Base-by-base conservation (phyloP, 2,797 vertebrate genomes). In the Notolabrus celidotus region DNA sequence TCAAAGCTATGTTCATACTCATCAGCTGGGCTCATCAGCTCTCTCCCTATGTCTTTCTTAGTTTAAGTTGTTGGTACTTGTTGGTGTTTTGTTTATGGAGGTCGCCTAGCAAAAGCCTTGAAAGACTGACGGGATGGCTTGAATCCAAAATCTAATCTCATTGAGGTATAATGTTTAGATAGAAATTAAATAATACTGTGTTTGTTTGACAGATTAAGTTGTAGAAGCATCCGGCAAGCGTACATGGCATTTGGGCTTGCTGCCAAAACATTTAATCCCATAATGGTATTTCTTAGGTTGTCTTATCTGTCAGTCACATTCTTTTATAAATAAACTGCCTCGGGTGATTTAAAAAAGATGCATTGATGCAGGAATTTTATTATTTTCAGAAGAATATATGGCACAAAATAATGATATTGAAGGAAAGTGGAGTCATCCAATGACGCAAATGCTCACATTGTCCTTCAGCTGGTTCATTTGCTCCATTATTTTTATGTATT, bases 181-280 rank as follows among this genome's bases (percentile, higher is more conserved):
- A 22, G 20, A 46, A 71, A 85, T 80, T 16, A 55, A 78, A 80
- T 73, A 65, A 78, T 15, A 53, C 17, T 29, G 11, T 29, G 39
- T 54, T 71, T 68, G 49, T 69, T 36, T 76, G 52, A 81, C 63
- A 55, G 58, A 62, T 77, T 39, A 50, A 41, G 41, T 33, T 43
- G 49, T 65, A 41, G 77, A 58, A 71, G 55, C 57, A 38, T 56
- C 43, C 39, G 2, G 15, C 46, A 16, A 22, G 45, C 19, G 42
- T 19, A 73, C 45, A 57, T 4, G 47, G 39, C 12, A 50, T 76
- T 56, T 78, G 67, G 79, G 73, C 72, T 62, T 23, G 0, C 29
- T 65, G 72, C 75, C 82, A 79, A 47, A 55, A 58, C 52, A 36
- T 59, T 49, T 29, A 60, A 39, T 54, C 43, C 39, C 27, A 25